A percentile compares a stretch with the other conserved stretches of the same genome.
Evolutionary conservation across 2,797 vertebrate genomes (phyloP).

Genomic region (Spinibarbus caldwelli): DNA sequence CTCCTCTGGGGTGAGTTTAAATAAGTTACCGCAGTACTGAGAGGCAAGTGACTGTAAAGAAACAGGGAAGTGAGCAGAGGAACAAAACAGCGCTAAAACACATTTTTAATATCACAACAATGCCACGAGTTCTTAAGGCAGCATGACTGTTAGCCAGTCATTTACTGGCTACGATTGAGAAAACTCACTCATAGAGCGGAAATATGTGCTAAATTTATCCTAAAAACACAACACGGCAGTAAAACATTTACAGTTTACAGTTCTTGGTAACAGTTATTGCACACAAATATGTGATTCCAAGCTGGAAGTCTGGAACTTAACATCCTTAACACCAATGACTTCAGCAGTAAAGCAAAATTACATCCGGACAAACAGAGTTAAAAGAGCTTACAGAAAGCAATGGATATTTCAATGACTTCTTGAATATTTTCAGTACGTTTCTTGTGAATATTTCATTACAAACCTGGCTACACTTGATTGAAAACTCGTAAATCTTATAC

Average conservation of each 20-base stretch:
- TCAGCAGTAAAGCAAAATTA: not conserved
- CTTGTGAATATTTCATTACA: not conserved
- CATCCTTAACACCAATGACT: not conserved
- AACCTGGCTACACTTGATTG: not conserved
- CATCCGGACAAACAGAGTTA: not conserved
- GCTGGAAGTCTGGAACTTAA: not conserved
- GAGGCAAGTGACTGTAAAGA: not conserved
- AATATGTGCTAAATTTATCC: no score
- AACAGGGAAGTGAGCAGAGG: slow-evolving; percentile 25
- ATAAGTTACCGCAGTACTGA: not conserved
- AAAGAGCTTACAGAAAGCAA: not conserved
- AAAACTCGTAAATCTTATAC: no score
- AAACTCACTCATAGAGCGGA: not conserved
- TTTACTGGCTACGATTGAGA: not conserved
- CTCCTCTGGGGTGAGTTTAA: not conserved
- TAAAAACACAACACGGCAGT: not conserved
- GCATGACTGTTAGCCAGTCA: not conserved
- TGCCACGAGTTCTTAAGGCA: not conserved
- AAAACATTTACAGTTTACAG: not conserved
- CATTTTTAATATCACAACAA: slow-evolving; percentile 13
- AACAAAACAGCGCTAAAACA: not conserved
- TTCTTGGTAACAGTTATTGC: not conserved
- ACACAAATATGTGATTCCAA: not conserved
- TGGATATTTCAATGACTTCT: not conserved
- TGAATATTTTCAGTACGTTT: not conserved